These are phyloP conservation scores for Carduelis carduelis DNA, from an alignment of 2,797 vertebrate species.

Conservation along the genomic window DNA sequence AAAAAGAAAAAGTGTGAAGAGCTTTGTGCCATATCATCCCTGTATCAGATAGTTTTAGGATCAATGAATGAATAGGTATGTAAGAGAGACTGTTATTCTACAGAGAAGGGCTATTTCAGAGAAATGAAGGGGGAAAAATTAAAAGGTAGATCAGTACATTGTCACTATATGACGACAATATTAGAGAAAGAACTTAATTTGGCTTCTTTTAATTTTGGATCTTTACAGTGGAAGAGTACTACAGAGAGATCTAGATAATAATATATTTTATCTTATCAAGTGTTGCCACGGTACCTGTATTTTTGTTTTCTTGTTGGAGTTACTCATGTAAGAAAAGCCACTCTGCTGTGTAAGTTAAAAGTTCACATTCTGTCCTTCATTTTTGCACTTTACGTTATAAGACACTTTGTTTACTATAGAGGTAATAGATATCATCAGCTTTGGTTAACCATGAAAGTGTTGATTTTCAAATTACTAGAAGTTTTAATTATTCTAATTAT, in stretches of 20 bases:
- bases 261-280: background rate
- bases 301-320: background rate
- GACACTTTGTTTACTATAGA: background rate
- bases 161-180: background rate
- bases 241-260: background rate
- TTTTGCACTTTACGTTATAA: background rate
- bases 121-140: background rate
- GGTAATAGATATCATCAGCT: background rate
- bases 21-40: background rate
- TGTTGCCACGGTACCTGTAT: background rate
- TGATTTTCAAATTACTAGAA: constrained; percentile 14
- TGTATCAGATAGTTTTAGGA: background rate
- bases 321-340: background rate
- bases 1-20: background rate
- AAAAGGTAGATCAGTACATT: background rate
- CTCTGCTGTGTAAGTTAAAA: background rate
- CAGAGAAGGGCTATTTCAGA: background rate
- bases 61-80: background rate
- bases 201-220: background rate
- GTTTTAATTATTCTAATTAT: constrained; percentile 8
- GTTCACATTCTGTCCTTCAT: background rate
- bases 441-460: background rate
- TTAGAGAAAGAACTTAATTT: background rate
- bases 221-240: background rate
- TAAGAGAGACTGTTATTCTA: background rate